Evolutionary conservation across 2,113 vertebrate species (phyloP).

Genomic region (Myxocyprinus asiaticus): DNA sequence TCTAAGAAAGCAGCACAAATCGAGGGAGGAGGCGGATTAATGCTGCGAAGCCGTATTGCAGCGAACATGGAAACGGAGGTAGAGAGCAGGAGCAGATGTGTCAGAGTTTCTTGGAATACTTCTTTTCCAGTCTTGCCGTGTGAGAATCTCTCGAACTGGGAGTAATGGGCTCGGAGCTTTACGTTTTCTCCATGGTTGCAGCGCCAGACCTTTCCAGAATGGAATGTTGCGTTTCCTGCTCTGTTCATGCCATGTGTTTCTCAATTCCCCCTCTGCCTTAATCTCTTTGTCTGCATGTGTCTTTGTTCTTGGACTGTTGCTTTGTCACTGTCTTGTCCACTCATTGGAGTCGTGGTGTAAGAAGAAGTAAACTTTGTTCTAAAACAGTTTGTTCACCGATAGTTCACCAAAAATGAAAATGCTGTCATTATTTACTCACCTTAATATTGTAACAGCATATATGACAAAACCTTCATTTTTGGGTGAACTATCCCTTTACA

Average conservation of each 20-base stretch:
- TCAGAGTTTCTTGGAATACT: constrained; percentile 56
- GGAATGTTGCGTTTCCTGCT: constrained; percentile 68
- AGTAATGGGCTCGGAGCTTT: constrained; percentile 53
- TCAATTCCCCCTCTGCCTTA: constrained; percentile 48
- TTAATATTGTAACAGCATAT: too few species aligned
- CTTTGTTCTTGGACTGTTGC: constrained; percentile 22
- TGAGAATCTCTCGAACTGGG: constrained; percentile 53
- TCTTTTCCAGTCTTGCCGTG: constrained; percentile 46
- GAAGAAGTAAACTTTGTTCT: neutral
- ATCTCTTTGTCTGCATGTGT: constrained; percentile 39
- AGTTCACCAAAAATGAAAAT: too few species aligned
- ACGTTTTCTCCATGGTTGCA: constrained; percentile 47
- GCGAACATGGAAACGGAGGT: constrained; percentile 42
- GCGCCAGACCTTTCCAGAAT: constrained; percentile 55
- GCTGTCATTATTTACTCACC: too few species aligned
- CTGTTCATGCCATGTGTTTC: constrained; percentile 61
- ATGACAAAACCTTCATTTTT: too few species aligned
- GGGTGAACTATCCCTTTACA: too few species aligned
- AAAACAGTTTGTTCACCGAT: too few species aligned
- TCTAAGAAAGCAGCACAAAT: constrained; percentile 16
- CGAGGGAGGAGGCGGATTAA: constrained; percentile 35
- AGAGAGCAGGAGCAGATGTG: constrained; percentile 50
- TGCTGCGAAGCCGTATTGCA: constrained; percentile 15
- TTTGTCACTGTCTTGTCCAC: constrained; percentile 25
- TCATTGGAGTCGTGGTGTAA: neutral